Base-by-base conservation (phyloP, 2,888 invertebrate genomes). In the Apotomis turbidana region DNA sequence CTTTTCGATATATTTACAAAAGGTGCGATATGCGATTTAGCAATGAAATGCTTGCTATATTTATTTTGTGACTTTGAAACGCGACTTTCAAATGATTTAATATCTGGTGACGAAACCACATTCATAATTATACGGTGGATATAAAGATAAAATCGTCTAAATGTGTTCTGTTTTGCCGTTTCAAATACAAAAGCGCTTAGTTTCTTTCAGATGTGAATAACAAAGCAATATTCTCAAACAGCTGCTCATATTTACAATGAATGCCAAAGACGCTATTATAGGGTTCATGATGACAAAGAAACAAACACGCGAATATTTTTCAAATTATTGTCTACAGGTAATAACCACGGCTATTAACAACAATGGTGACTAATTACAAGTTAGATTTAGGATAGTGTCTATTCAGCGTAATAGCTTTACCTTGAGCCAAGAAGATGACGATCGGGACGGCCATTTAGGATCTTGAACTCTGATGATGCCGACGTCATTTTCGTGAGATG, bases 401-500 rank as follows among this genome's bases (percentile, higher is more conserved):
- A 61, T 61, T 71, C 6, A 59, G 59, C n/a, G 5, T 54, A 51
- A 68, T 44, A 36, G 68, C 63, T 83, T 90, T 86, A 95, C 95
- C 91, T 93, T 94, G 38, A 95, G 85, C 95, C 95, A 95, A 3
- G 85, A 82, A 0, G 93, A 93, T 5, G 95, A 94, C n/a, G 94
- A 95, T 54, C 94, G 93, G 12, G 91, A 90, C 51, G 94, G 94
- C 96, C 96, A 96, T 0, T 88, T 89, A 0, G 93, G 90, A 82
- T 95, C 94, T 77, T 94, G 91, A 57, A 90, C 92, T 77, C 93
- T 87, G 10, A 94, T 86, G 36, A 95, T 93, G 1, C 95, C 95
- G 79, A 95, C 90, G 80, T 96, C 96, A 72, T 95, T 95, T 78
- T 91, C 91, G 69, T 94, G 95, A 0, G 95, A 95, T 0, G 95